A percentile compares a stretch with the other conserved stretches of the same genome.
Evolutionary conservation across 1,140 invertebrate genomes (phyloP).

Genomic region (Eurosta solidaginis): DNA sequence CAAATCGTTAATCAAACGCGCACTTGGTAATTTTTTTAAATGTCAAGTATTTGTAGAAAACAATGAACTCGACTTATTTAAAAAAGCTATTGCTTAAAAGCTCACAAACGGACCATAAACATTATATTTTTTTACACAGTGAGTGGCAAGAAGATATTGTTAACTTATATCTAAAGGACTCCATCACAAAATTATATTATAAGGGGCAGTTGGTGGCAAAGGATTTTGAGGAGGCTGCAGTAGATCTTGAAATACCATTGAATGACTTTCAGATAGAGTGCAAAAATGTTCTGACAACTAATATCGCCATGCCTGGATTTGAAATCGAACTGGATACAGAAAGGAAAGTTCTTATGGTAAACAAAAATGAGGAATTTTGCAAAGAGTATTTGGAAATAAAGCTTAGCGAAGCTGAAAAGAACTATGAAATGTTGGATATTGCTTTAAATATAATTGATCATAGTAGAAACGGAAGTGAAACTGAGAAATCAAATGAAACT

Average conservation of each 20-base stretch:
- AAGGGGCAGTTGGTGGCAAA: background rate
- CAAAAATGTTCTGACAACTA: background rate
- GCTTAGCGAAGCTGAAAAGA: background rate
- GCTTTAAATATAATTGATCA: background rate
- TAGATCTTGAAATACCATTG: background rate
- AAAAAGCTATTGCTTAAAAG: background rate
- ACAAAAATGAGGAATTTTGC: background rate
- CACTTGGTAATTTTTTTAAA: too few relatives aligned
- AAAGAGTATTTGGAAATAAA: background rate
- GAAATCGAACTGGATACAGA: background rate
- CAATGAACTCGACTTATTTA: background rate
- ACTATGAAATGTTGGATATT: constrained; percentile 5
- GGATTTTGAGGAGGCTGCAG: background rate
- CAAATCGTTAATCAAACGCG: too few relatives aligned
- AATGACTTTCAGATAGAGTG: background rate
- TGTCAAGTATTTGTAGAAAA: background rate
- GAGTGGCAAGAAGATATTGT: background rate
- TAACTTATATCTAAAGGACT: background rate
- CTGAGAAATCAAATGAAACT: background rate
- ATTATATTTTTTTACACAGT: background rate
- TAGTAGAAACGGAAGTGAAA: background rate
- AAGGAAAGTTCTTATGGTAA: background rate
- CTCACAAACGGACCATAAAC: background rate
- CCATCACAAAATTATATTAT: background rate
- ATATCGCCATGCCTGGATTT: background rate